Evolutionary conservation across 2,113 vertebrate species (phyloP), one percentile per base, ranked within the genome.

Genomic region (Dasyurus viverrinus): DNA sequence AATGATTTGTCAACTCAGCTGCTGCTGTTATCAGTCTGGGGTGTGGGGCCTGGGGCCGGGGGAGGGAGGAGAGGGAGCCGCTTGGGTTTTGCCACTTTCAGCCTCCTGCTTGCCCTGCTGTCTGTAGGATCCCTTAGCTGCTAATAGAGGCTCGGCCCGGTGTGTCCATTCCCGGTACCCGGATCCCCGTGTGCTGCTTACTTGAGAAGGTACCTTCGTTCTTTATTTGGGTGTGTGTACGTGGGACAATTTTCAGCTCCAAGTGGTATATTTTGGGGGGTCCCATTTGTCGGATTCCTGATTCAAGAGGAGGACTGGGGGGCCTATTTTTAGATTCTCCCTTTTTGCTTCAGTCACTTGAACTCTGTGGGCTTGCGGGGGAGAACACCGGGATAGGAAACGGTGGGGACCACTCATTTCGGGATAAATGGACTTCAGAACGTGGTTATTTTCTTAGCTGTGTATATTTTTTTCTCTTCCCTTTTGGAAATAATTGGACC

Each of bases 1-100:
- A 84, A 94, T 97, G 98, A 98, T 98, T 98, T 98, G 98, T 98
- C 98, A 96, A 97, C 98, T 98, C 99, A 98, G 99, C 98, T 99
- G 98, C 98, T 97, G 97, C 98, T 97, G 96, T 68, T 68, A 68
- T 99, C 98, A 96, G 93, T 94, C 53, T 97, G 97, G 98, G 93
- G 93, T 93, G 94, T 89, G 94, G 90, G 96, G 94, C 97, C 93
- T 22, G 98, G 96, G 93, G 93, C 53, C 47, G 93, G 95, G 97
- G 96, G 97, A 95, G 97, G 60, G 95, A 46, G 53, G n/a, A 8
- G 89, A 26, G 96, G 94, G 97, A 89, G 94, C 94, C 94, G 92
- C 92, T 94, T 98, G 98, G 47, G 84, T 91, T 92, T 94, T 89
- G 96, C 96, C 94, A 92, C 93, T 96, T 60, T 95, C 92, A 60